Evolutionary conservation across 2,797 vertebrate species (phyloP).

Genomic region (Anguilla obscura): DNA sequence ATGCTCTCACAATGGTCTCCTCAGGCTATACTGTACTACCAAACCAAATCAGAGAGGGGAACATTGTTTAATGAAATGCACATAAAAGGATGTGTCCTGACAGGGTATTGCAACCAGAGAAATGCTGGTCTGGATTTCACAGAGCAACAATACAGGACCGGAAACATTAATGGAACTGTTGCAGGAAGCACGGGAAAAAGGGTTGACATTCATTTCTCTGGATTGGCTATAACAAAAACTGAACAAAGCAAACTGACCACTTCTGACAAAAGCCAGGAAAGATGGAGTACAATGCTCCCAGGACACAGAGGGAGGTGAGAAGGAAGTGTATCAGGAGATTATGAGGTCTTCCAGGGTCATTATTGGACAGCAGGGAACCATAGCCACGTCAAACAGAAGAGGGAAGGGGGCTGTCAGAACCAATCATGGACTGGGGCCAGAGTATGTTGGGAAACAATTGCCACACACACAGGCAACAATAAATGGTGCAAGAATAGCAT

Average conservation of each 20-base stretch:
- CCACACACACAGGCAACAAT: too few species aligned
- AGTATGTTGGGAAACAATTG: too few species aligned
- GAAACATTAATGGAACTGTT: constrained; percentile 14
- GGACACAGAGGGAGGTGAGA: background rate
- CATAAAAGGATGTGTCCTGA: background rate
- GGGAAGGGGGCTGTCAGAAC: too few species aligned
- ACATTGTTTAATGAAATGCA: background rate
- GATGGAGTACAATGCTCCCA: constrained; percentile 37
- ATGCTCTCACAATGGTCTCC: background rate
- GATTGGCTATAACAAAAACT: constrained; percentile 22
- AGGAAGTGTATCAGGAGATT: background rate
- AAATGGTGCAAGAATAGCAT: too few species aligned
- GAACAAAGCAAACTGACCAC: background rate
- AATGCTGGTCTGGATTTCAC: background rate
- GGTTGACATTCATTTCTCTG: constrained; percentile 23
- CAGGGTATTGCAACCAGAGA: background rate
- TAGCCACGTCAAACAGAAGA: too few species aligned
- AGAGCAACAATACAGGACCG: background rate
- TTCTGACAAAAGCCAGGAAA: constrained; percentile 30
- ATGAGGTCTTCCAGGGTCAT: background rate
- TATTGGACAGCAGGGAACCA: background rate
- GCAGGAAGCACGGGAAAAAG: constrained; percentile 25
- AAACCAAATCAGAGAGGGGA: constrained; percentile 23
- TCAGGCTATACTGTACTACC: background rate
- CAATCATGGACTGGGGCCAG: too few species aligned